These are phyloP conservation scores for Platysternon megacephalum DNA, from an alignment of 2,113 vertebrate genomes.

Conservation along the genomic window DNA sequence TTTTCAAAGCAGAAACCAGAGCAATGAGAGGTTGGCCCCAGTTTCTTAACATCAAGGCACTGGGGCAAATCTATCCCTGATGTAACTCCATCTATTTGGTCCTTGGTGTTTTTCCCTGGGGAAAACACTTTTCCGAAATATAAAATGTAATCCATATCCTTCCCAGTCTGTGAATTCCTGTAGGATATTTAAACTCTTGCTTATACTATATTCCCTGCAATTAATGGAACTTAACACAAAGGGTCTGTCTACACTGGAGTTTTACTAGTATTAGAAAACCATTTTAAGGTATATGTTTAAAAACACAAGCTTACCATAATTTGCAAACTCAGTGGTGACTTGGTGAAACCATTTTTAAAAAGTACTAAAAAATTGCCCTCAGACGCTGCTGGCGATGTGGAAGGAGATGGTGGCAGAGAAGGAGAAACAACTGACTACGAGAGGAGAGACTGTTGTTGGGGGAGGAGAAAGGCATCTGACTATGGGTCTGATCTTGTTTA, in stretches of 20 bases:
- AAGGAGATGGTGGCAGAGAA: neutral
- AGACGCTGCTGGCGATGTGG: fast-evolving
- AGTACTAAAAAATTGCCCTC: neutral
- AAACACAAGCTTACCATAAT: neutral
- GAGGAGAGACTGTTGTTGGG: neutral
- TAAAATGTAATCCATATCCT: conserved; percentile 36
- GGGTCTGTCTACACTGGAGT: neutral
- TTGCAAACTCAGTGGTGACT: neutral
- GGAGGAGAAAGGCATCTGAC: neutral
- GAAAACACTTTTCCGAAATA: conserved; percentile 36
- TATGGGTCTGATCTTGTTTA: neutral
- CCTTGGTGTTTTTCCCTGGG: neutral
- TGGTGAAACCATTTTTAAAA: neutral
- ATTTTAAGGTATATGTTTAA: conserved; percentile 14
- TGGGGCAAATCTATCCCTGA: conserved; percentile 5
- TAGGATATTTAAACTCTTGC: conserved; percentile 24
- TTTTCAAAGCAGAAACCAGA: conserved; percentile 53
- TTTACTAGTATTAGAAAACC: conserved; percentile 30
- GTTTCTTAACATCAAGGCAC: conserved; percentile 36
- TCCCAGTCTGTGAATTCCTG: neutral
- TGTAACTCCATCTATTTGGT: neutral
- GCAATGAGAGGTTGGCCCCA: conserved; percentile 19
- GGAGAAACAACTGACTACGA: neutral
- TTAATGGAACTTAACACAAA: conserved; percentile 11
- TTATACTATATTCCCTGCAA: neutral